Base-by-base conservation (phyloP, 2,888 invertebrate species). In the Plusia festucae region DNA sequence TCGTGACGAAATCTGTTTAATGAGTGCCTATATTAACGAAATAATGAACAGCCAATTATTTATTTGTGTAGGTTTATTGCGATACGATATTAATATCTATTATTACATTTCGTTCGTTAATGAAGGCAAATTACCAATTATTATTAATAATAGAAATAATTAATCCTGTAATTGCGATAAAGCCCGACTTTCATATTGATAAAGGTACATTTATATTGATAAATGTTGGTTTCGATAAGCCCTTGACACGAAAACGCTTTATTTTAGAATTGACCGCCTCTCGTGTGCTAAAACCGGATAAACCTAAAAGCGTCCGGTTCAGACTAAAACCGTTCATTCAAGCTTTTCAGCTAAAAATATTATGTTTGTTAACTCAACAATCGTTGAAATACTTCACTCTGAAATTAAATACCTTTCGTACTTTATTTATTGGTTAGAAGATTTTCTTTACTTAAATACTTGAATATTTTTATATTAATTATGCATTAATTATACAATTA, bases 241-340 rank as follows among this genome's bases (percentile, higher is more conserved):
- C 18, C 46, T 20, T 20, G 20, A 49, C 46, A 49, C 46, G 46
- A 49, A 11, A 49, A 2, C 46, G 20, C 13, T 18, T 20, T 49
- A 20, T 49, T 49, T 20, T 49, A 49, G 20, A 49, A 49, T 49
- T 49, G 18, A 18, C 11, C 18, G 18, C 46, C 20, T 49, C 9
- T n/a, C n/a, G 40, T 6, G 46, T 9, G 46, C 46, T 49, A 49
- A 49, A 49, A 49, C 46, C 46, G 46, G 46, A 20, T 20, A 20
- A 49, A 20, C 18, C 46, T 49, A 49, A 49, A 49, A 49, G 18
- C 46, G 46, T 49, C 18, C 46, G 20, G 46, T 49, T 49, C 46
- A 20, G 18, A 8, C 46, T 49, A 20, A 49, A 49, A 49, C 18
- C 20, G 46, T 20, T 49, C 46, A 49, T 49, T 49, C 46, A 49